Percentiles rank a stretch among this genome's conserved stretches.
phyloP scores from a whole-genome alignment of 2,888 invertebrate species.

The Stenchaetothrips biformis region DNA sequence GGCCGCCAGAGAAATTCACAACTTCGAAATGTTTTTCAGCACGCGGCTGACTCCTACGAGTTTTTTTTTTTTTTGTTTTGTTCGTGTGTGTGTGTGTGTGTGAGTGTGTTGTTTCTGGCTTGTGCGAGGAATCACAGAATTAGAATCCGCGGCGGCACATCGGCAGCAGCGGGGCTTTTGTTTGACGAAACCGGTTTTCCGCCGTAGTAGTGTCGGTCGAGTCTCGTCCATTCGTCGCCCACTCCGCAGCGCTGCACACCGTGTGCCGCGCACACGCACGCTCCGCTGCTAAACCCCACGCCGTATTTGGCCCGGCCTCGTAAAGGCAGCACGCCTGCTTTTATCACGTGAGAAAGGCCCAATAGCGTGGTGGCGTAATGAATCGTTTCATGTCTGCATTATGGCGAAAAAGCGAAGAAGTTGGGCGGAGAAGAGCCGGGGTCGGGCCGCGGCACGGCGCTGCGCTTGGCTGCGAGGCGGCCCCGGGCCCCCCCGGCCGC shows the following conservation, averaged over 20 bases:
- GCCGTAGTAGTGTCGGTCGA: not conserved
- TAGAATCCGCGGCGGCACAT: not conserved
- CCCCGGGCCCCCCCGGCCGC: too few species aligned
- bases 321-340: not conserved
- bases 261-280: too few species aligned
- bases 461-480: not conserved
- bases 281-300: not conserved
- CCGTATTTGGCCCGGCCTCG: not conserved
- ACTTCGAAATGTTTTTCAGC: not conserved
- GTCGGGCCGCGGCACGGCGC: too few species aligned
- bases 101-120: not conserved
- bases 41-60: not conserved
- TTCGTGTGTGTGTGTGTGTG: not conserved
- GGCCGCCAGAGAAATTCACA: not conserved
- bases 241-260: not conserved
- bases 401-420: slow-evolving; percentile 3
- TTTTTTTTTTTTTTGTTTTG: not conserved
- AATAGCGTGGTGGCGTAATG: slow-evolving; percentile 8
- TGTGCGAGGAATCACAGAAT: not conserved
- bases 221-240: not conserved
- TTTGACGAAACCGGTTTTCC: not conserved
- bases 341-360: slow-evolving; percentile 6
- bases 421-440: not conserved
- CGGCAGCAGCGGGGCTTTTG: not conserved
- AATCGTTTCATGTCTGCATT: slow-evolving; percentile 2